Percentiles rank a stretch among this genome's conserved stretches.
Evolutionary conservation across 2,113 vertebrate genomes (phyloP).

Genomic region (Ameiurus melas): DNA sequence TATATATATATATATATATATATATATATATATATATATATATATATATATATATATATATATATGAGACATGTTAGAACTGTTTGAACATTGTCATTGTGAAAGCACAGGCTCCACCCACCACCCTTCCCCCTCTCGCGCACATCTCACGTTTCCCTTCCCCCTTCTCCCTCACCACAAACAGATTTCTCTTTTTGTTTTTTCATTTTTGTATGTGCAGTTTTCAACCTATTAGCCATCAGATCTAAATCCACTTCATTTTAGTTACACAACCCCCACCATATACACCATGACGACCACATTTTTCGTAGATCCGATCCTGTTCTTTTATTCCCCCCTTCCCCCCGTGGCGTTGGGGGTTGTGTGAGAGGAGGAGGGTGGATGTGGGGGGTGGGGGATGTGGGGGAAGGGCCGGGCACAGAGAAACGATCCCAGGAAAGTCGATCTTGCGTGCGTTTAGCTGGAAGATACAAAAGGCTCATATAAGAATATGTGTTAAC

Average conservation of each 20-base stretch:
- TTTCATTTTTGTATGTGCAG: neutral
- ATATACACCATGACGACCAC: neutral
- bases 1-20: too few relatives aligned
- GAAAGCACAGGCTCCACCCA: conserved; percentile 58
- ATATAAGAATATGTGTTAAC: neutral
- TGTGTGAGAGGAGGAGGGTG: neutral
- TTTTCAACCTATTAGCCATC: neutral
- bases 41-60: too few relatives aligned
- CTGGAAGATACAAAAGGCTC: neutral
- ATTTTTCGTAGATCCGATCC: neutral
- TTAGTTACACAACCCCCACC: neutral
- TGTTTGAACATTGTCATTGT: conserved; percentile 13
- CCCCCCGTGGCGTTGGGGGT: neutral
- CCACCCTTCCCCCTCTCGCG: conserved; percentile 53
- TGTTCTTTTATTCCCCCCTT: too few relatives aligned
- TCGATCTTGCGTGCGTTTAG: neutral
- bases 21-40: too few relatives aligned
- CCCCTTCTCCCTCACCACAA: neutral
- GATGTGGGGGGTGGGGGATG: too few relatives aligned
- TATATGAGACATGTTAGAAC: neutral
- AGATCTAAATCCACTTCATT: too few relatives aligned
- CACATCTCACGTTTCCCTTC: neutral
- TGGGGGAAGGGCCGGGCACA: neutral
- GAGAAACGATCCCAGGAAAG: conserved; percentile 5
- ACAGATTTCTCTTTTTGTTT: neutral